Evolutionary conservation across 2,113 vertebrate genomes (phyloP).

Genomic region (Silurus glanis): DNA sequence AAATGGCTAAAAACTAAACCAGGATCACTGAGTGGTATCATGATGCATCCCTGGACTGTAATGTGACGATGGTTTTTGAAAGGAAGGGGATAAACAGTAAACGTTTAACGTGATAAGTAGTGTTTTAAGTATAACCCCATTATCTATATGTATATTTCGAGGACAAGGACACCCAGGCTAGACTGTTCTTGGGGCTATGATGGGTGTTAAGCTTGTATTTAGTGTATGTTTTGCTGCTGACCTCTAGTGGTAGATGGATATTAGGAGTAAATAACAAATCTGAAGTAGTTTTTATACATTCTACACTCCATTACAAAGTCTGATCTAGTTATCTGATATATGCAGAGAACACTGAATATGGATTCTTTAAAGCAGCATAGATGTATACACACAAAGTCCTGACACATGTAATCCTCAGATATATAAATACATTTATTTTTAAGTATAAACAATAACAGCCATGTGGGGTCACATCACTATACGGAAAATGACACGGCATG

Average conservation of each 20-base stretch:
- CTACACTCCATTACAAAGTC: too few species aligned
- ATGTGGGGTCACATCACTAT: neutral
- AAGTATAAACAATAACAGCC: neutral
- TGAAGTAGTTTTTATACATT: neutral
- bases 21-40: neutral
- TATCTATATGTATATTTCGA: neutral
- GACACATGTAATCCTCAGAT: neutral
- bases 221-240: neutral
- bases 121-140: neutral
- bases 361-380: neutral
- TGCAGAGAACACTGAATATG: neutral
- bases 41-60: neutral
- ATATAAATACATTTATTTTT: neutral
- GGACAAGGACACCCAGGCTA: neutral
- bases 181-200: neutral
- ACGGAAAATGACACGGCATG: neutral
- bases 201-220: neutral
- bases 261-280: neutral
- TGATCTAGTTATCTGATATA: neutral
- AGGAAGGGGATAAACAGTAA: neutral
- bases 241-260: conserved; percentile 2
- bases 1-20: neutral
- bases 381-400: neutral
- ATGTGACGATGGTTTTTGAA: neutral
- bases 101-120: neutral